A percentile compares a stretch with the other conserved stretches of the same genome.
These are phyloP conservation scores for Xenops minutus DNA, from an alignment of 2,797 vertebrate species.

Conservation along the genomic window DNA sequence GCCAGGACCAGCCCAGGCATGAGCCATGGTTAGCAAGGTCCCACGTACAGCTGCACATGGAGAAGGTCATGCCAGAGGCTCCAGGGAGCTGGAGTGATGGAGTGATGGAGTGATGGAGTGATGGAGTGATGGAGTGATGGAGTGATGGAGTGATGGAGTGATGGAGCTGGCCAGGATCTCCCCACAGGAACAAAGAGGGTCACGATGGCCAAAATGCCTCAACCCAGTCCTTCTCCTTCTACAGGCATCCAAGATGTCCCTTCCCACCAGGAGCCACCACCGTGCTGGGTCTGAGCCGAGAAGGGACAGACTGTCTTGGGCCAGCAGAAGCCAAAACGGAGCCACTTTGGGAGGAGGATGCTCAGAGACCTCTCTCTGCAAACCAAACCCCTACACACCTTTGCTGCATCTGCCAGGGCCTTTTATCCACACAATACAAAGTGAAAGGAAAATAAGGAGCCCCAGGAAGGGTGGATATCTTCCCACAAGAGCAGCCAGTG, in stretches of 20 bases:
- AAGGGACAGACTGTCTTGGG: neutral
- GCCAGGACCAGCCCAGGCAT: neutral
- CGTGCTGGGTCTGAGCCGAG: rapidly evolving
- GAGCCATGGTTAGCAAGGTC: rapidly evolving
- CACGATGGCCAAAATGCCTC: rapidly evolving
- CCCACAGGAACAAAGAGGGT: rapidly evolving
- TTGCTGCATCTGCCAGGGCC: neutral
- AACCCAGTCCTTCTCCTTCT: neutral
- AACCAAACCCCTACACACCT: rapidly evolving
- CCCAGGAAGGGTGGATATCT: rapidly evolving
- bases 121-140: neutral
- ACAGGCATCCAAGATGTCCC: rapidly evolving
- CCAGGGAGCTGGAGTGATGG: neutral
- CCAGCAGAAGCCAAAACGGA: neutral
- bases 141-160: neutral
- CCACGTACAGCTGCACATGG: rapidly evolving
- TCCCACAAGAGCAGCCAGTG: rapidly evolving
- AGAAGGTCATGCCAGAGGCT: no score
- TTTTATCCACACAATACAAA: neutral
- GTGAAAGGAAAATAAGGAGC: neutral
- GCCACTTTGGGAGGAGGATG: neutral
- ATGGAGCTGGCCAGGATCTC: neutral
- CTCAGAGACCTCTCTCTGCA: neutral
- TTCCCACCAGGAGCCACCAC: neutral
- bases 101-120: neutral